Evolutionary conservation across 2,113 vertebrate species (phyloP), one percentile per base, ranked within the genome.

Genomic region (Rhynchopsitta pachyrhyncha): DNA sequence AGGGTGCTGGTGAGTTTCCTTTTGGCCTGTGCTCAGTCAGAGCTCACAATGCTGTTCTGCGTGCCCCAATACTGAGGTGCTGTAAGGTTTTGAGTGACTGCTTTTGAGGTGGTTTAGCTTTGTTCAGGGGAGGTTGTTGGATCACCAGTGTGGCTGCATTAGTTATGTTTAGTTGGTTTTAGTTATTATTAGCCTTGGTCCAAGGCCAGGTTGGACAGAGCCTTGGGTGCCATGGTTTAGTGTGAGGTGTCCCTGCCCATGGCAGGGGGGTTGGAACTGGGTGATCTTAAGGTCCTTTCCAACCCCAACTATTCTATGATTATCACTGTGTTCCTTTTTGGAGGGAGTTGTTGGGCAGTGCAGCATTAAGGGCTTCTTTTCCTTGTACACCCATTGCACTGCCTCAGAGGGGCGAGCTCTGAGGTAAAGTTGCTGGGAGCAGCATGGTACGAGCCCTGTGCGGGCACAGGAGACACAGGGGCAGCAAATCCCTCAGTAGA

Each of bases 341-440:
- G 18, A 12, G 20, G 17, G 8, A 0, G n/a, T 3, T 42, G 69
- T 29, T 44, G 13, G 28, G 42, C 4, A 10, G 22, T 9, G 24
- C 18, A 18, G n/a, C 0, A 18, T 19, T 13, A 62, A 53, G 7
- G 12, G 13, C 1, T 10, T 7, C 6, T 28, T 63, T 28, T 9
- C 2, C 2, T 6, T 17, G 7, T 13, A 7, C 4, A 4, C 3
- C 1, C 1, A 0, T 7, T 1, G 1, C 13, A 20, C 23, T 68
- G 74, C 27, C 28, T 1, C 3, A 13, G 23, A 10, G 27, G n/a
- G 13, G 33, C 10, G 12, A 9, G 0, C 37, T 8, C 18, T 18
- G 47, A 29, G 77, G 37, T 67, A 33, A 3, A 49, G 41, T 46
- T 62, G 44, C 10, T 28, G 13, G 10, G 1, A 1, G 11, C 5